Evolutionary conservation across 2,113 vertebrate species (phyloP), one percentile per base, ranked within the genome.

Genomic region (Sitta europaea): DNA sequence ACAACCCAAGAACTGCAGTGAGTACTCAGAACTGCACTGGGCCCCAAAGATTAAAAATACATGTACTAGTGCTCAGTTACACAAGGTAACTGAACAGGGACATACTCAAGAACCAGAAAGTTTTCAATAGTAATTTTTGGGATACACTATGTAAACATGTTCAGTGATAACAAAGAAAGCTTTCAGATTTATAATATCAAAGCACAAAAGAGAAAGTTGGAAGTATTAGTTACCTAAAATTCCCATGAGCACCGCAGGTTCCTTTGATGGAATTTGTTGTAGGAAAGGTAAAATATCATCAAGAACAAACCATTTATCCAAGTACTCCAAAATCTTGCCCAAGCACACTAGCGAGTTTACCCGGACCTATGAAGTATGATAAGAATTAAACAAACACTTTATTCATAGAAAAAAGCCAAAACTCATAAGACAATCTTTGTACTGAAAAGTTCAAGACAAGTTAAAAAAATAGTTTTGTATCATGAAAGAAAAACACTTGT

Each of bases 231-330:
- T 99, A 99, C 99, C 99, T 97, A 99, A 96, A 97, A 99, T 98
- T 75, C 99, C 99, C 99, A 99, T 99, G 73, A 99, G 99, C 33
- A 99, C 99, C 1, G 99, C 99, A 54, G 99, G 99, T 93, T 99
- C 99, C 96, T 98, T 98, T 62, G 99, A 99, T 74, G 99, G 99
- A 97, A 99, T 99, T 96, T 99, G 99, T 96, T 99, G 99, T 76
- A 99, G 96, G 98, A 99, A 99, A 72, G 99, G 99, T 53, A 99
- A 98, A 97, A 99, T 98, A 97, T 99, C 99, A 29, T 99, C 99
- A 71, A 99, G 98, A 36, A 99, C 99, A 97, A 98, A 99, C 99
- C 99, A 99, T 87, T 99, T 99, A 98, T 99, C 99, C 53, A 99
- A 96, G 96, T 99, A 99, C 84, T 99, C 99, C 97, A 99, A 97